Evolutionary conservation across 2,113 vertebrate species (phyloP).

Genomic region (Maccullochella peelii): DNA sequence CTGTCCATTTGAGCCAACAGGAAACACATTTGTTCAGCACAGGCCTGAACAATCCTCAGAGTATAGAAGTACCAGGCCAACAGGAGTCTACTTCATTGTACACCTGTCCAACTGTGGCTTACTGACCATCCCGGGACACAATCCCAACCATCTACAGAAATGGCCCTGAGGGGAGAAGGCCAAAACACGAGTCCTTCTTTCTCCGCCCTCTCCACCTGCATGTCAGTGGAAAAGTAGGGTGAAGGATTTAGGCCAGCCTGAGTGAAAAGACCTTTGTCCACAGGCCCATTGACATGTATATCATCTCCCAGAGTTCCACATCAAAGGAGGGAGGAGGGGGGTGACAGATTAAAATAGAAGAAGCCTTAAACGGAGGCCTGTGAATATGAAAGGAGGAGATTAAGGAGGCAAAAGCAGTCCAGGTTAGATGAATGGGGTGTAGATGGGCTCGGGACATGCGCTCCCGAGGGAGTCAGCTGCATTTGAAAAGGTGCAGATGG

Average conservation of each 20-base stretch:
- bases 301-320: conserved; percentile 78
- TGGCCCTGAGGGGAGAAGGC: conserved; percentile 18
- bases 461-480: conserved; percentile 65
- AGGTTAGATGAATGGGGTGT: conserved; percentile 65
- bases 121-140: conserved; percentile 43
- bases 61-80: conserved; percentile 22
- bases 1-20: conserved; percentile 41
- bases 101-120: conserved; percentile 53
- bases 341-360: conserved; percentile 42
- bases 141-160: conserved; percentile 41
- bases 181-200: conserved; percentile 64
- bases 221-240: conserved; percentile 65
- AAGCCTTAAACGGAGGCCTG: conserved; percentile 47
- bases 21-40: conserved; percentile 49
- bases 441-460: conserved; percentile 50
- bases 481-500: conserved; percentile 74
- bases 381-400: conserved; percentile 69
- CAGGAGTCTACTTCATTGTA: conserved; percentile 46
- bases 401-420: conserved; percentile 62
- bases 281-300: conserved; percentile 85
- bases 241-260: conserved; percentile 66
- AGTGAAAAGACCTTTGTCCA: conserved; percentile 83
- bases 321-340: conserved; percentile 55
- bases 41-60: conserved; percentile 47
- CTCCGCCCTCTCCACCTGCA: conserved; percentile 77